Evolutionary conservation across 2,797 vertebrate species (phyloP), one percentile per base, ranked within the genome.

Genomic region (Pantherophis alleghaniensis): DNA sequence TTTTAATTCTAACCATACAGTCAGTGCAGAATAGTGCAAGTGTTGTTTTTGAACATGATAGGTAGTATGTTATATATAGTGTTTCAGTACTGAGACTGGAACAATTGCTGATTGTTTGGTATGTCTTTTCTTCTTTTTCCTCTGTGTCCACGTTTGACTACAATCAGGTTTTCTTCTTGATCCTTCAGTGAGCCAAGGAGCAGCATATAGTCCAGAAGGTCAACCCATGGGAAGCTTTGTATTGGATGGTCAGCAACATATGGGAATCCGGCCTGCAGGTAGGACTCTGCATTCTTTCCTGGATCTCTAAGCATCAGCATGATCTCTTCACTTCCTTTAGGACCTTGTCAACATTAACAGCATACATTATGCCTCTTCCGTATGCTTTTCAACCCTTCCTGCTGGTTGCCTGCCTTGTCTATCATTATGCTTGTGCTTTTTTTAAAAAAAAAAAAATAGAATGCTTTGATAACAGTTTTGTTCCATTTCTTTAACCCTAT

Each of bases 101-200:
- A 99, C 98, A 98, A 97, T 98, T 99, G 99, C 99, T 99, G 98
- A 99, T 99, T 98, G 99, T 99, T 98, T 99, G 99, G 99, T 99
- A 96, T 99, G 98, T 99, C 99, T 99, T 99, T 98, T 99, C 98
- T 99, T 99, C 98, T 99, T 99, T 99, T 98, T 98, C 98, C 98
- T 98, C 99, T 98, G 98, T 99, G 98, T 99, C 99, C 98, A 98
- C 98, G 98, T 99, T 99, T 99, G 99, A 99, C 99, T 98, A 99
- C 99, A 99, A 99, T 99, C 99, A 99, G 99, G 99, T 99, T 99
- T 99, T 99, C 99, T 99, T 99, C 99, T 99, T 99, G 99, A 99
- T 99, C 99, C 99, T 99, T 99, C 99, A 99, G 99, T 99, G 99
- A 99, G 99, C 98, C 99, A 99, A 98, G 99, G 99, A 99, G 99